phyloP scores from a whole-genome alignment of 2,113 vertebrate species.

The Alouatta palliata region DNA sequence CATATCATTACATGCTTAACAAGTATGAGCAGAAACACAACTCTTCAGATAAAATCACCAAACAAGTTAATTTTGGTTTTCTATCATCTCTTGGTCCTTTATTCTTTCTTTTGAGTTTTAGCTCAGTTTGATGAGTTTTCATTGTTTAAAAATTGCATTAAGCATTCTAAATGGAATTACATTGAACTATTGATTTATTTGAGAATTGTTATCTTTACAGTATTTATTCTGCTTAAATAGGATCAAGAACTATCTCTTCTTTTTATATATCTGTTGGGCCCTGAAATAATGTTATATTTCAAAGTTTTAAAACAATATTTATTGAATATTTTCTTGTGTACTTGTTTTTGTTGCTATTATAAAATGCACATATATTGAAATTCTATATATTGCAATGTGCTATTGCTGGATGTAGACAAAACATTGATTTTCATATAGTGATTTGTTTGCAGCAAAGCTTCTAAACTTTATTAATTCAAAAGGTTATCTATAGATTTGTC shows the following conservation, averaged over 20 bases:
- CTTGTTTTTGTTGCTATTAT: background rate
- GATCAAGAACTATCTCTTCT: background rate
- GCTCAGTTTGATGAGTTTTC: background rate
- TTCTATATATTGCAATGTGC: background rate
- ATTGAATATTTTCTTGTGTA: background rate
- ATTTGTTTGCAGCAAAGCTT: background rate
- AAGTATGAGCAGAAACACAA: background rate
- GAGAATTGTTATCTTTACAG: background rate
- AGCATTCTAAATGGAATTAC: background rate
- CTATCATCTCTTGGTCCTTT: background rate
- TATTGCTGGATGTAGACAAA: background rate
- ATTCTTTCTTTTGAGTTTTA: background rate
- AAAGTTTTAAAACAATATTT: background rate
- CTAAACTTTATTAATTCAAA: conserved; percentile 10
- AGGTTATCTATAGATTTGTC: background rate
- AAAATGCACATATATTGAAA: conserved; percentile 22
- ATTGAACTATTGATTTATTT: background rate
- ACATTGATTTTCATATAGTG: background rate
- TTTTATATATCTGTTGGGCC: background rate
- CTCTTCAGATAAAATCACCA: background rate
- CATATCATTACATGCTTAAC: background rate
- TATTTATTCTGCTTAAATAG: background rate
- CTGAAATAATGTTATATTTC: background rate
- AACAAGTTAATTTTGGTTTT: conserved; percentile 30
- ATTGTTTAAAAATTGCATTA: background rate